Evolutionary conservation across 1,140 invertebrate genomes (phyloP).

Genomic region (Procambarus clarkii): DNA sequence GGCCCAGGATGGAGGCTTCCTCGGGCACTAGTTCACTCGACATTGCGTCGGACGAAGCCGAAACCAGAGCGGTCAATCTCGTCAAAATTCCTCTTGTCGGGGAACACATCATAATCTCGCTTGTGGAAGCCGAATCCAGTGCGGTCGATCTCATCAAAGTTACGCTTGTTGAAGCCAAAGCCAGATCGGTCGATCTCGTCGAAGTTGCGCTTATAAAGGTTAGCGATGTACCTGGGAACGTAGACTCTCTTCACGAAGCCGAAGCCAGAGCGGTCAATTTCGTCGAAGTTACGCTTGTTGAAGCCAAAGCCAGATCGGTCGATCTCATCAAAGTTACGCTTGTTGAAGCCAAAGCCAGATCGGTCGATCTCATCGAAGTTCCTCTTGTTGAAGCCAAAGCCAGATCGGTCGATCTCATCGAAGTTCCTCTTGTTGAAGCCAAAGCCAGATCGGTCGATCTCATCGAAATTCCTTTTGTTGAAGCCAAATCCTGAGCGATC

Average conservation of each 20-base stretch:
- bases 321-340: constrained; percentile 81
- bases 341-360: constrained; percentile 77
- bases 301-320: constrained; percentile 79
- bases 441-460: constrained; percentile 79
- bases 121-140: constrained; percentile 77
- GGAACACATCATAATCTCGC: constrained; percentile 74
- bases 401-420: constrained; percentile 80
- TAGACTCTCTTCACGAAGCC: constrained; percentile 76
- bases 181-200: constrained; percentile 74
- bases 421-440: constrained; percentile 79
- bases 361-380: constrained; percentile 82
- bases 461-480: constrained; percentile 80
- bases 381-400: constrained; percentile 77
- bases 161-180: constrained; percentile 76
- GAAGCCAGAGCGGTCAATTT: constrained; percentile 79
- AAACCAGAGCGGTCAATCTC: constrained; percentile 79
- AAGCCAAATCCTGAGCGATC: constrained; percentile 78
- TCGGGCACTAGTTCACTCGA: constrained; percentile 74
- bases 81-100: constrained; percentile 79
- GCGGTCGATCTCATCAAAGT: constrained; percentile 82
- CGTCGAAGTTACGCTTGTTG: constrained; percentile 80
- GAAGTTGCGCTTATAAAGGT: constrained; percentile 79
- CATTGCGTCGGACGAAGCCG: constrained; percentile 79
- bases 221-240: constrained; percentile 78
- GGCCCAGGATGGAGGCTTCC: neutral